Percentiles rank a stretch among this genome's conserved stretches.
phyloP scores from a whole-genome alignment of 2,113 vertebrate genomes.

The Sorex araneus region DNA sequence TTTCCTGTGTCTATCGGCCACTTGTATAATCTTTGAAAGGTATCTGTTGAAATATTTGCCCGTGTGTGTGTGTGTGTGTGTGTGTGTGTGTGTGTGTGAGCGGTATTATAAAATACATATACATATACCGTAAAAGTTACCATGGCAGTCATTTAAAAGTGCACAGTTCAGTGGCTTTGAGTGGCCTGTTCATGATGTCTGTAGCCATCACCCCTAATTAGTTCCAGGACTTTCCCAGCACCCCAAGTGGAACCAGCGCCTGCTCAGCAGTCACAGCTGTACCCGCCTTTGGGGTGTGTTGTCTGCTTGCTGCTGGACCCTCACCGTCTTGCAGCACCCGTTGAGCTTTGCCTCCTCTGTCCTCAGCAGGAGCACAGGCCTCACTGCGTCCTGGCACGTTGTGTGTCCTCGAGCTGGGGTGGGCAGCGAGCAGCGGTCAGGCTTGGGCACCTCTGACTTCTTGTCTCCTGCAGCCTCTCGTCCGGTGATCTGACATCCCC shows the following conservation, averaged over 20 bases:
- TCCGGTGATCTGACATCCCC: constrained; percentile 86
- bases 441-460: neutral
- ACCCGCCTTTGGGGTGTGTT: neutral
- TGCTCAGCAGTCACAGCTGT: neutral
- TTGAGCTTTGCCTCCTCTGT: neutral
- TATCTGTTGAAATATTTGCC: too few species aligned
- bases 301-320: neutral
- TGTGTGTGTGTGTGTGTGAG: too few species aligned
- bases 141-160: neutral
- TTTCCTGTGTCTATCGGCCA: too few species aligned
- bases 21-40: too few species aligned
- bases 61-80: too few species aligned
- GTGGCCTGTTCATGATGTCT: neutral
- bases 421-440: neutral
- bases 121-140: neutral
- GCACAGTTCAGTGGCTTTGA: neutral
- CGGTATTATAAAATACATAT: neutral
- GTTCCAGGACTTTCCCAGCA: constrained; percentile 6
- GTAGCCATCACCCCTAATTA: neutral
- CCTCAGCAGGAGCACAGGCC: neutral
- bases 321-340: too few species aligned
- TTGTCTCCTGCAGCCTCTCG: constrained; percentile 83
- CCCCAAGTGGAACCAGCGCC: neutral
- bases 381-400: neutral
- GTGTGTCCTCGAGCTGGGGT: neutral